phyloP scores from a whole-genome alignment of 2,113 vertebrate genomes.

The Cyanocitta stelleri region DNA sequence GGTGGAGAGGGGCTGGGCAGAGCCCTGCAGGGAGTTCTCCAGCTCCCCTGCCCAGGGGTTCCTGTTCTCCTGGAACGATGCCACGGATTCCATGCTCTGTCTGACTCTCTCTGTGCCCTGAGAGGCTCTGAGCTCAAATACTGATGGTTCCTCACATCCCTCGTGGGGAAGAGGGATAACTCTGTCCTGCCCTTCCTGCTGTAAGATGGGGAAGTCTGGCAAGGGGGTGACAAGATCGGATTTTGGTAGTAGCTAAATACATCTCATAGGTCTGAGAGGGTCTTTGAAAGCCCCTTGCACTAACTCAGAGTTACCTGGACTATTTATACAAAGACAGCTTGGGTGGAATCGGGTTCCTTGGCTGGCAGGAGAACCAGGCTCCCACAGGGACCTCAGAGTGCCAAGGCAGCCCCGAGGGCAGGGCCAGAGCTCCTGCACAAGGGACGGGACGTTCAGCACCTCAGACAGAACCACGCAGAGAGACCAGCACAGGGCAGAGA shows the following conservation, averaged over 20 bases:
- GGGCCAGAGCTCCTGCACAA: not conserved
- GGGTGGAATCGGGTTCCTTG: not conserved
- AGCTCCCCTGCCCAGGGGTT: not conserved
- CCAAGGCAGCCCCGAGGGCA: not conserved
- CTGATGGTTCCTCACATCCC: not conserved
- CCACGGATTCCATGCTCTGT: not conserved
- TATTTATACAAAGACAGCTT: not conserved
- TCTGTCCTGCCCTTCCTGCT: not conserved
- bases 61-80: too few relatives aligned
- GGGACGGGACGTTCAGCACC: not conserved
- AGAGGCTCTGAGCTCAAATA: not conserved
- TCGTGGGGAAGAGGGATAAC: too few relatives aligned
- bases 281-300: not conserved
- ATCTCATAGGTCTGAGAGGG: too few relatives aligned
- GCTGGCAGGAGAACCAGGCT: not conserved
- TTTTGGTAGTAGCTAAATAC: not conserved
- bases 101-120: not conserved
- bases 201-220: not conserved
- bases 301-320: not conserved
- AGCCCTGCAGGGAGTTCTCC: not conserved
- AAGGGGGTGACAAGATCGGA: not conserved
- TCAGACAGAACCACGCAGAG: not conserved
- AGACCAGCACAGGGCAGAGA: not conserved
- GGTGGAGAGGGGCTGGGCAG: not conserved
- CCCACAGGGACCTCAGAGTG: accelerated